Percentiles rank a stretch among this genome's conserved stretches.
These are phyloP conservation scores for Cheilosia variabilis DNA, from an alignment of 2,888 invertebrate genomes.

Conservation along the genomic window DNA sequence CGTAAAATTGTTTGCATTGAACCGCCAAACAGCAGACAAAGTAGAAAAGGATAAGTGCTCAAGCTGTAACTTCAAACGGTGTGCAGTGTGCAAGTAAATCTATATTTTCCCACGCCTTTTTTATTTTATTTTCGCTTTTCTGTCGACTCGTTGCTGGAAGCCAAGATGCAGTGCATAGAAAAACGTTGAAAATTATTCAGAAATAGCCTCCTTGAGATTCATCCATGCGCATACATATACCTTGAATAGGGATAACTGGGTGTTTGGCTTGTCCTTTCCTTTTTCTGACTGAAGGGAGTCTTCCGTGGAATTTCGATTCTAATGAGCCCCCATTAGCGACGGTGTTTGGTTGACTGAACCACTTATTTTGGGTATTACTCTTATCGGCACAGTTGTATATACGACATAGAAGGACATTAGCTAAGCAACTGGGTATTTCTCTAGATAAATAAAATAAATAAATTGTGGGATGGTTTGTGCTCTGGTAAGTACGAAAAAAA, in stretches of 20 bases:
- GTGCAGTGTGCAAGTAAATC: background rate
- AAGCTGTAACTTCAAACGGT: slow-evolving; percentile 2
- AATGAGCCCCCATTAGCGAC: background rate
- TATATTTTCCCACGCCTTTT: slow-evolving; percentile 30
- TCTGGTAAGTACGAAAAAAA: no score
- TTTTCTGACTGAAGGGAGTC: background rate
- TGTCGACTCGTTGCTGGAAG: background rate
- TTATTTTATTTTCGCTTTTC: slow-evolving; percentile 1
- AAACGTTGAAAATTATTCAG: background rate
- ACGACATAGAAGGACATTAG: no score
- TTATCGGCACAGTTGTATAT: no score
- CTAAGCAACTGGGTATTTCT: no score
- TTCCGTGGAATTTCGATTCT: slow-evolving; percentile 17
- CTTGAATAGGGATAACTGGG: slow-evolving; percentile 4
- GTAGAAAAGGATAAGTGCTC: slow-evolving; percentile 25
- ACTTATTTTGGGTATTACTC: no score
- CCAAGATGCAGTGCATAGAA: background rate
- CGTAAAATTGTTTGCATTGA: slow-evolving; percentile 11
- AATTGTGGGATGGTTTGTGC: no score
- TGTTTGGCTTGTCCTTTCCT: background rate
- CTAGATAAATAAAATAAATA: no score
- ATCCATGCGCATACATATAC: background rate
- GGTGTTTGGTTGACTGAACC: no score
- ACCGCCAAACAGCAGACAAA: background rate
- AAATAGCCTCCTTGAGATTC: background rate